Evolutionary conservation across 2,113 vertebrate species (phyloP), one percentile per base, ranked within the genome.

Genomic region (Phycodurus eques): DNA sequence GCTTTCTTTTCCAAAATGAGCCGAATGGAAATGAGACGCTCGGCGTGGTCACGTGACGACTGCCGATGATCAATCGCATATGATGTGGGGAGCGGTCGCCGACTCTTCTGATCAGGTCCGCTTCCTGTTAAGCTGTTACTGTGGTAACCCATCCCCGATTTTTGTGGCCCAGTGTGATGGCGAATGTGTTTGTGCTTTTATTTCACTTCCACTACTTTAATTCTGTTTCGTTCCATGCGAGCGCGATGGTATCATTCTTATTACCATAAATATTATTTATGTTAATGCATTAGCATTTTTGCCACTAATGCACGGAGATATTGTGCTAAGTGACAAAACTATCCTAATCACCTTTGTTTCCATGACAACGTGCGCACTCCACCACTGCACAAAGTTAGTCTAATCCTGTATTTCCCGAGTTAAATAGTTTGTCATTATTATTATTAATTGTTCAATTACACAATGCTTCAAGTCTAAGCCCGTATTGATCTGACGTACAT

Each of bases 11-110:
- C 80, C 67, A 10, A 76, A 75, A 70, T 71, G 31, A 60, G 27
- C 27, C 6, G 3, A 27, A 87, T 82, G 83, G 69, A 83, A 83
- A 87, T 80, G 75, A 85, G 85, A 78, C 0, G 75, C 71, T 31
- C 17, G 70, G 74, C 80, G 13, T 35, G 12, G 27, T 60, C 57
- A 17, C 14, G 13, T 60, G 57, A 60, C 27, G 31, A 39, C 57
- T 31, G 22, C 69, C 1, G 71, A 65, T 80, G 78, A 73, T 86
- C 79, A 65, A 74, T 64, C 54, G 5, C 80, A 78, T 9, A 15
- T 9, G 11, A 68, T 33, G 31, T 14, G 13, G 27, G 12, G 31
- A 60, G 14, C 31, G 27, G 27, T 60, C 14, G 14, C 27, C 31
- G 57, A 33, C 8, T 60, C 31, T 60, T 60, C 57, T 60, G 57